Evolutionary conservation across 2,797 vertebrate genomes (phyloP).

Genomic region (Neosalanx taihuensis): DNA sequence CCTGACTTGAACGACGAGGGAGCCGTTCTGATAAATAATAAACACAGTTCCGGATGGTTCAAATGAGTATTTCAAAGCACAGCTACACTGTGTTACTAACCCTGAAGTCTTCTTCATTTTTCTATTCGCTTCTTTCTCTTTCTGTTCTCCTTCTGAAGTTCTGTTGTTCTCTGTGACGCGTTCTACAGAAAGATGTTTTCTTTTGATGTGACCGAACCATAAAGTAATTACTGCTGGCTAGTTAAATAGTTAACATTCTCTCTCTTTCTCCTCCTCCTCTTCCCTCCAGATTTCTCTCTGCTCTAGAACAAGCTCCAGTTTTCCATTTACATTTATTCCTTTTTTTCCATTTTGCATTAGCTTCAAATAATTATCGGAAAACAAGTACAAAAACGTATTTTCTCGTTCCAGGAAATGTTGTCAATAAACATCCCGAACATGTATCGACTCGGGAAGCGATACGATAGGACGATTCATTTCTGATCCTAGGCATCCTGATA

Average conservation of each 20-base stretch:
- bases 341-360: not conserved
- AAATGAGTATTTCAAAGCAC: slow-evolving; percentile 41
- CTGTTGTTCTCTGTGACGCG: not conserved
- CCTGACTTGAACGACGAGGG: slow-evolving; percentile 34
- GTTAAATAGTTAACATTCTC: slow-evolving; percentile 37
- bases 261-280: slow-evolving; percentile 15
- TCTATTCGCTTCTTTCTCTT: not conserved
- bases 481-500: too few species aligned
- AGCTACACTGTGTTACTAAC: slow-evolving; percentile 18
- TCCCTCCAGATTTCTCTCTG: not conserved
- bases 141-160: not conserved
- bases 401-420: not conserved
- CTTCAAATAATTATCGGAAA: not conserved
- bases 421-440: too few species aligned
- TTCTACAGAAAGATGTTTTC: not conserved
- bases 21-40: slow-evolving; percentile 36
- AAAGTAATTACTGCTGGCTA: slow-evolving; percentile 27
- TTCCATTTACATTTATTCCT: too few species aligned
- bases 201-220: slow-evolving; percentile 40
- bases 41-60: slow-evolving; percentile 31
- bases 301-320: too few species aligned
- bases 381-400: not conserved
- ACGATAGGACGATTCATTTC: too few species aligned
- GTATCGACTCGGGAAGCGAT: too few species aligned
- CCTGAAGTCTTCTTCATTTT: slow-evolving; percentile 26